A percentile compares a stretch with the other conserved stretches of the same genome.
Conservation (phyloP, 53 echinoderm and acorn worm species). For the Hippasteria phrygiana region DNA sequence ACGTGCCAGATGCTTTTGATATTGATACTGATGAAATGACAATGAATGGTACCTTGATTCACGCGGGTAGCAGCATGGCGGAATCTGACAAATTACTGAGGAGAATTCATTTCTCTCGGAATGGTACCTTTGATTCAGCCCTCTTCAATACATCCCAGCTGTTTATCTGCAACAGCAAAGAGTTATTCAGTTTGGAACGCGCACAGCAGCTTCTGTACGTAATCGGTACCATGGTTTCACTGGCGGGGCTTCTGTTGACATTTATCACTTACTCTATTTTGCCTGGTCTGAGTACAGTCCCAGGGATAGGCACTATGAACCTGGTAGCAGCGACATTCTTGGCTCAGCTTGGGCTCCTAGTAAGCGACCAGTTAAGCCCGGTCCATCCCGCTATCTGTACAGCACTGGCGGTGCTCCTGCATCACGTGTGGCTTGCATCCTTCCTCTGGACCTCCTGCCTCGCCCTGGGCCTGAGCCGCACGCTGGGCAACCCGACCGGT, state of each 20-base stretch:
- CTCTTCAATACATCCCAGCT: background rate
- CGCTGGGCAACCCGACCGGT: constrained; percentile 31
- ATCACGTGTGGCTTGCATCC: constrained; percentile 63
- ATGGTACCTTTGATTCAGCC: background rate
- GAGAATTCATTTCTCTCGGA: background rate
- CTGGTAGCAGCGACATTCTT: constrained; percentile 56
- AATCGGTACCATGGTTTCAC: constrained; percentile 52
- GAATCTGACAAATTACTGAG: background rate
- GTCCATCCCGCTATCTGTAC: constrained; percentile 13
- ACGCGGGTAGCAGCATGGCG: background rate
- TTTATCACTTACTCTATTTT: constrained; percentile 64
- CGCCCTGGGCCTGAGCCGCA: constrained; percentile 53
- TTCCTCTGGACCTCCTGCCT: constrained; percentile 59
- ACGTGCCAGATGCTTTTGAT: background rate
- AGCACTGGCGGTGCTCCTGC: constrained; percentile 12
- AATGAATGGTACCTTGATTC: background rate
- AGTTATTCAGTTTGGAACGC: background rate
- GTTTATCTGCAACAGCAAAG: background rate
- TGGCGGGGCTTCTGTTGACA: constrained; percentile 49
- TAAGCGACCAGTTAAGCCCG: background rate
- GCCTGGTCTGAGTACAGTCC: constrained; percentile 41
- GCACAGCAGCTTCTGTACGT: constrained; percentile 2
- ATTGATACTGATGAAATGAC: background rate
- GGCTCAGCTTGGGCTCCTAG: constrained; percentile 48
- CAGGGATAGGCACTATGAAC: constrained; percentile 65